Percentiles rank a stretch among this genome's conserved stretches.
Evolutionary conservation across 2,888 invertebrate species (phyloP).

Genomic region (Plebejus argus): DNA sequence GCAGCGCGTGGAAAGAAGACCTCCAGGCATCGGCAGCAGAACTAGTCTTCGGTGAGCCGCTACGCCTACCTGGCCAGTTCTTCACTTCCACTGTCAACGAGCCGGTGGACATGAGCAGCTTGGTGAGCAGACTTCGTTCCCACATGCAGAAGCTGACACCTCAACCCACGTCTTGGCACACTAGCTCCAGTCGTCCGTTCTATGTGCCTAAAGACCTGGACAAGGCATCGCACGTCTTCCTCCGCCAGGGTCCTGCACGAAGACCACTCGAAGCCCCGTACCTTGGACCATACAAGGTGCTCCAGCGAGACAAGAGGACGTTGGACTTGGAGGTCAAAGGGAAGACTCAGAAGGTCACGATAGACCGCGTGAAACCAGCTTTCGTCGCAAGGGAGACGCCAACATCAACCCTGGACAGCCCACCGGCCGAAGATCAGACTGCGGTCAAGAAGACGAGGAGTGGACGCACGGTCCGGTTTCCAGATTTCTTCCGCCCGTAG

Average conservation of each 20-base stretch:
- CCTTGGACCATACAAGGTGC: conserved; percentile 36
- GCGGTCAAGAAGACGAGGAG: conserved; percentile 20
- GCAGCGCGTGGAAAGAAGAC: not conserved
- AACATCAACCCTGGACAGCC: not conserved
- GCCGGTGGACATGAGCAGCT: conserved; percentile 28
- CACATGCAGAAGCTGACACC: conserved; percentile 15
- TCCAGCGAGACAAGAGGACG: conserved; percentile 26
- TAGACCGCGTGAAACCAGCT: conserved; percentile 37
- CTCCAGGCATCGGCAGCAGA: conserved; percentile 43
- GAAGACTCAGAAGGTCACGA: conserved; percentile 19
- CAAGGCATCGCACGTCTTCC: conserved; percentile 30
- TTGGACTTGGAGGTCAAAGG: conserved; percentile 34
- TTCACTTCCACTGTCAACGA: conserved; percentile 32
- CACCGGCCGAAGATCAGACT: not conserved
- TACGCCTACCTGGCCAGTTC: conserved; percentile 46
- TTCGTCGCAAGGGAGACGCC: conserved; percentile 16
- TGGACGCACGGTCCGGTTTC: conserved; percentile 31
- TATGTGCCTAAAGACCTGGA: conserved; percentile 33
- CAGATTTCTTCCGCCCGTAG: conserved; percentile 36
- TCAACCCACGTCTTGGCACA: conserved; percentile 35
- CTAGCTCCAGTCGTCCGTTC: conserved; percentile 27
- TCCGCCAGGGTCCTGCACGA: conserved; percentile 32
- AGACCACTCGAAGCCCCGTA: conserved; percentile 37
- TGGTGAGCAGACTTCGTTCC: conserved; percentile 26
- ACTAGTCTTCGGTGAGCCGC: conserved; percentile 45